Evolutionary conservation across 2,113 vertebrate genomes (phyloP), one percentile per base, ranked within the genome.

Genomic region (Pelusios castaneus): DNA sequence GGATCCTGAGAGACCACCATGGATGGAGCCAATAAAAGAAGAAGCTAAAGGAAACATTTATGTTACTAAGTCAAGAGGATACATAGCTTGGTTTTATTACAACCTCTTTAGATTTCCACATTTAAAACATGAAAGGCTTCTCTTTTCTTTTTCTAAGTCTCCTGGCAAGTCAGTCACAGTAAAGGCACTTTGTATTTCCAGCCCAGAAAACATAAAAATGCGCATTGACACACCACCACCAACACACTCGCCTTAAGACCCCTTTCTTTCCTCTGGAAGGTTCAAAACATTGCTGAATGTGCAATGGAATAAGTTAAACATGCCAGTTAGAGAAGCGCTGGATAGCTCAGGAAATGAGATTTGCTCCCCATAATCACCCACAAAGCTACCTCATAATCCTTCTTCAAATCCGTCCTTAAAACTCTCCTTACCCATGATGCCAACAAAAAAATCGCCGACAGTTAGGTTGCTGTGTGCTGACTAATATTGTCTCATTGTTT

Each of bases 11-110:
- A 93, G 95, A 96, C 89, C 91, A 90, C 89, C 10, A 0, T 45
- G 88, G 89, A 80, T 0, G 0, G 54, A 97, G 91, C 88, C 96
- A 95, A 91, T 77, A 90, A 94, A 95, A 81, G 49, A 88, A 29
- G 95, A 92, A 85, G 89, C 93, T 93, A 96, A 96, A 95, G 81
- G 92, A 97, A 97, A 97, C 93, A 97, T 94, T 97, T 96, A 81
- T 82, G 47, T 94, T 90, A 63, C 51, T 38, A 77, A 91, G 88
- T 83, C 91, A 89, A 83, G 88, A 95, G 54, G 84, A 97, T 81
- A 85, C 43, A 95, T 92, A 89, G 52, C 89, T 93, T 79, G 78
- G 93, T 89, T 97, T 96, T 96, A 93, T 97, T 96, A 93, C 34
- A 56, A 84, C 88, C 76, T 92, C 80, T 85, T 87, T 89, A 85